phyloP scores from a whole-genome alignment of 2,888 invertebrate species.

The Limnephilus marmoratus region DNA sequence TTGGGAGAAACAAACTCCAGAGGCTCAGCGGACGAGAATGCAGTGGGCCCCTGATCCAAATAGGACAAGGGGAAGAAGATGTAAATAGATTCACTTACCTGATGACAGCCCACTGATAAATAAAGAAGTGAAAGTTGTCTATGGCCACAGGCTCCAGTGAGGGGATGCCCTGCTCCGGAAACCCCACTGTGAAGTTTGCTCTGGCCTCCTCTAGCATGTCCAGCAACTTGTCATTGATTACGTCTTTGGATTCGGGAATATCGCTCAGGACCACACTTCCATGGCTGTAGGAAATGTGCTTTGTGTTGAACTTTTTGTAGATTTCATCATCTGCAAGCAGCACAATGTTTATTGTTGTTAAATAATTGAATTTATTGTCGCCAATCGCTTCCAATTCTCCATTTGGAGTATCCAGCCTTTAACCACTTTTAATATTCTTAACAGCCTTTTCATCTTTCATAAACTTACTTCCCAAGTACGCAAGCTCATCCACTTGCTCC shows the following conservation, averaged over 20 bases:
- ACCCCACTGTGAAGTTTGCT: background rate
- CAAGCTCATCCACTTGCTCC: too few species aligned
- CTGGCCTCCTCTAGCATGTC: background rate
- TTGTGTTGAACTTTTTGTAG: constrained; percentile 10
- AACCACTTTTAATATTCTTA: too few species aligned
- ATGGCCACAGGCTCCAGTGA: background rate
- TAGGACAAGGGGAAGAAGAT: background rate
- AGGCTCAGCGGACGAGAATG: too few species aligned
- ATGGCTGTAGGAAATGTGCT: background rate
- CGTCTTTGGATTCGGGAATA: background rate
- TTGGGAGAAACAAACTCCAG: too few species aligned
- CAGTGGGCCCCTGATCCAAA: too few species aligned
- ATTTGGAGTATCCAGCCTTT: too few species aligned
- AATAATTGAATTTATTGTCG: too few species aligned
- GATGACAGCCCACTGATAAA: background rate
- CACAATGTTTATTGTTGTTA: background rate
- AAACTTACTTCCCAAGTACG: too few species aligned
- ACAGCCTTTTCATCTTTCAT: too few species aligned
- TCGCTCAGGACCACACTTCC: background rate
- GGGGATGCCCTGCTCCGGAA: background rate
- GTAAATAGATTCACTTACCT: background rate
- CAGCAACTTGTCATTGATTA: background rate
- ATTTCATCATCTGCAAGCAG: background rate
- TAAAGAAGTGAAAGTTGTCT: background rate
- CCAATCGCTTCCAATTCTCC: too few species aligned